Evolutionary conservation across 30 jellyfish, hydroid and myxozoan genomes (phyloP).

Genomic region (Turritopsis rubra): DNA sequence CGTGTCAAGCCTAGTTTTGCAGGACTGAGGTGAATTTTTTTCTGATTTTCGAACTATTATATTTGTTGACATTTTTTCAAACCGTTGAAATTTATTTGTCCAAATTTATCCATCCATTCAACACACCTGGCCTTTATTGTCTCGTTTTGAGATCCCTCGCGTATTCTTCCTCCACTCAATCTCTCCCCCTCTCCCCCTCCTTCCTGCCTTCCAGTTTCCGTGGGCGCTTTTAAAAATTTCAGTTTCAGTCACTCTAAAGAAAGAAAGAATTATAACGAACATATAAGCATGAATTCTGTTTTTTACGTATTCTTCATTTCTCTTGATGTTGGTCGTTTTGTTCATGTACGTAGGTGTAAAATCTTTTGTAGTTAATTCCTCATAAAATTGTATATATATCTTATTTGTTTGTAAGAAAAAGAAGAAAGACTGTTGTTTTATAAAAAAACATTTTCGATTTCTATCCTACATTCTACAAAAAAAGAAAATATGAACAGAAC

Average conservation of each 20-base stretch:
- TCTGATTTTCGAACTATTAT: neutral
- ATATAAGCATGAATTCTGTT: no score
- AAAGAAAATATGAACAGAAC: no score
- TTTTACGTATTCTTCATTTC: no score
- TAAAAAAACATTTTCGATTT: neutral
- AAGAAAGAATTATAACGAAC: no score
- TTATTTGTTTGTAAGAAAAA: neutral
- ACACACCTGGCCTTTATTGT: neutral
- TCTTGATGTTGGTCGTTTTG: no score
- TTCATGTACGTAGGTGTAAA: neutral
- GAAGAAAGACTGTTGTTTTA: neutral
- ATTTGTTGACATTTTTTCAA: neutral
- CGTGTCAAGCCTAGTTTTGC: neutral
- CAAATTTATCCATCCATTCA: neutral
- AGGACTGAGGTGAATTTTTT: neutral
- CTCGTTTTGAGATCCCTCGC: no score
- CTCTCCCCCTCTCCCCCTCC: no score
- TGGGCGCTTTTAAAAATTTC: no score
- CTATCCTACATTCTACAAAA: no score
- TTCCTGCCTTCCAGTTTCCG: no score
- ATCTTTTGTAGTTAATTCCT: neutral
- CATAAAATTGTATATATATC: neutral
- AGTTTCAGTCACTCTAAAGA: no score
- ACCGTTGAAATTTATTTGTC: neutral
- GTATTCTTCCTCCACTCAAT: no score